These are phyloP conservation scores for Ictalurus furcatus DNA, from an alignment of 2,113 vertebrate species.

Conservation along the genomic window DNA sequence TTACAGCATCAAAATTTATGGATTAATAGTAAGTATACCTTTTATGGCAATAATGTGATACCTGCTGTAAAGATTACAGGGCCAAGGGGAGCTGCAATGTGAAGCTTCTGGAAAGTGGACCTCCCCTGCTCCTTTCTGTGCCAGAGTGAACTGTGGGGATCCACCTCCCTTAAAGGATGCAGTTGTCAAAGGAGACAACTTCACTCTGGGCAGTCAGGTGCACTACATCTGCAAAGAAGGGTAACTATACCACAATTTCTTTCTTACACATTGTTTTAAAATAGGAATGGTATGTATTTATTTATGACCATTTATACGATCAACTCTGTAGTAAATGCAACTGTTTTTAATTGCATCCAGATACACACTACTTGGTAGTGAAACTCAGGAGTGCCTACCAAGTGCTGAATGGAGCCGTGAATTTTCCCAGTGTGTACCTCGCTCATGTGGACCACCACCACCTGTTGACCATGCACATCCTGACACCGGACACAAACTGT, in stretches of 20 bases:
- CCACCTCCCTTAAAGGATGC: constrained; percentile 85
- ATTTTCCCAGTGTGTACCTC: constrained; percentile 87
- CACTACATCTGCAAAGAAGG: constrained; percentile 93
- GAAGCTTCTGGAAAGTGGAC: constrained; percentile 86
- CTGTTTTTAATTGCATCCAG: constrained; percentile 66
- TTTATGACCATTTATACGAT: neutral
- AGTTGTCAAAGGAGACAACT: constrained; percentile 74
- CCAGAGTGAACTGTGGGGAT: constrained; percentile 77
- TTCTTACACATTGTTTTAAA: neutral
- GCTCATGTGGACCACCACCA: constrained; percentile 92
- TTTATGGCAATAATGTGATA: constrained; percentile 44
- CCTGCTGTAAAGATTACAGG: constrained; percentile 82
- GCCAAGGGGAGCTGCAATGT: constrained; percentile 80
- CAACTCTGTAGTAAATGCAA: neutral
- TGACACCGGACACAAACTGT: constrained; percentile 87
- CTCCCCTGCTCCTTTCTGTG: constrained; percentile 78
- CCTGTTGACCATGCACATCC: constrained; percentile 87
- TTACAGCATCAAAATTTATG: neutral
- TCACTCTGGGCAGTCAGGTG: constrained; percentile 82
- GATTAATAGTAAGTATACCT: neutral
- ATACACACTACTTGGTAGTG: constrained; percentile 85
- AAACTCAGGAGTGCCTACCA: constrained; percentile 83
- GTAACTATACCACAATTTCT: constrained; percentile 71
- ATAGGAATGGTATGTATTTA: neutral
- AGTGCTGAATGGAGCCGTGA: constrained; percentile 83